Percentiles rank a stretch among this genome's conserved stretches.
Conservation (phyloP, 2,888 invertebrate genomes). For the Lithodes maja region DNA sequence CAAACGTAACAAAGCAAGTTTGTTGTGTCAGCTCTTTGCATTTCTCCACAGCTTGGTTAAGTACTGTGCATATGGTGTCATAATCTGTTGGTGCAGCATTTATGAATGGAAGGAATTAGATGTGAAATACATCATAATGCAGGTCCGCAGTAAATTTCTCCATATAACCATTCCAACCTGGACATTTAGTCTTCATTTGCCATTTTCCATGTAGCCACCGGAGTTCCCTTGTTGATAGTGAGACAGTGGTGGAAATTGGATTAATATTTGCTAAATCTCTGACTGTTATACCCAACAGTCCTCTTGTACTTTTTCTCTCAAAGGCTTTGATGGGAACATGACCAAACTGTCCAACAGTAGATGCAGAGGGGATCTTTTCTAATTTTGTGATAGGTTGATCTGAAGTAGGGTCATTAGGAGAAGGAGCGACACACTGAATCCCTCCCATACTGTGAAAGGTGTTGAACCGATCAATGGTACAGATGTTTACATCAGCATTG, state of each 20-base stretch:
- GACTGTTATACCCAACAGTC: slow-evolving; percentile 37
- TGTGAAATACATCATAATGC: background rate
- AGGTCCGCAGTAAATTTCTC: slow-evolving; percentile 29
- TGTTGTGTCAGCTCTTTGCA: background rate
- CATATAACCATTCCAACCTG: slow-evolving; percentile 34
- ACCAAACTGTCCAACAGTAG: slow-evolving; percentile 37
- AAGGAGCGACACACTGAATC: slow-evolving; percentile 35
- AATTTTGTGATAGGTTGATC: slow-evolving; percentile 41
- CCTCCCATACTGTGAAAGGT: slow-evolving; percentile 44
- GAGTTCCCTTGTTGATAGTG: slow-evolving; percentile 42
- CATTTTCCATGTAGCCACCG: slow-evolving; percentile 38
- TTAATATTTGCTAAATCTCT: background rate
- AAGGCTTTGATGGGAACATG: slow-evolving; percentile 36
- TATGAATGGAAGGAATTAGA: background rate
- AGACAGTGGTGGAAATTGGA: slow-evolving; percentile 37
- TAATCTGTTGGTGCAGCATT: background rate
- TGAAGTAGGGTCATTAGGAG: slow-evolving; percentile 30
- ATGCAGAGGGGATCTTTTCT: slow-evolving; percentile 41
- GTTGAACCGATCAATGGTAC: slow-evolving; percentile 38
- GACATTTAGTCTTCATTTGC: slow-evolving; percentile 30
- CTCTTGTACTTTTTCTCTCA: slow-evolving; percentile 28
- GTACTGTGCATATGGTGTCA: background rate
- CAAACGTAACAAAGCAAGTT: background rate
- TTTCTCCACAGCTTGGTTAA: background rate
- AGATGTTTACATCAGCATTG: slow-evolving; percentile 32